Evolutionary conservation across 2,888 invertebrate genomes (phyloP), one percentile per base, ranked within the genome.

Genomic region (Drosophila macrospina): DNA sequence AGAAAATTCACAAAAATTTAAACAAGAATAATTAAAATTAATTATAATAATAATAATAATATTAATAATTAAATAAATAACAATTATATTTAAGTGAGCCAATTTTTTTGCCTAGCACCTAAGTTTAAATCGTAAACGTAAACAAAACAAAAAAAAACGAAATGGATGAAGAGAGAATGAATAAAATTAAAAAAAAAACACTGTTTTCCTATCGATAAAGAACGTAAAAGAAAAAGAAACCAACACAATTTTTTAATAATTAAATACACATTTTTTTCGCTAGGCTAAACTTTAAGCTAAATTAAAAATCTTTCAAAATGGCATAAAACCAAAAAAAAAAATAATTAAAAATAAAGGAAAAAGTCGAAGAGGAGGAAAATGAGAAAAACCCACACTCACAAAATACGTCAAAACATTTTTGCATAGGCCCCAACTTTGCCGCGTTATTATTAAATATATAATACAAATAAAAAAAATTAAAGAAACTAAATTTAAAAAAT

Each of bases 381-480:
- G 26, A 16, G n/a, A 68, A 52, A 69, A 36, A 11, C 16, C 26
- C 48, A 69, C 48, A 57, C 39, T 37, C 34, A 63, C 16, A 55
- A 44, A 52, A 55, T 41, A 69, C 59, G 32, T 55, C 52, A 41
- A 69, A 71, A 71, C 78, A 66, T 70, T 85, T 85, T 71, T 72
- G 80, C 74, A 85, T 76, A 79, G 76, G 82, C 86, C 85, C 81
- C 59, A 85, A 80, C 73, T 84, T 82, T 78, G 82, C 81, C 82
- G 86, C 76, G 75, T 82, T 80, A 79, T 79, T 81, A 79, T 81
- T 81, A 85, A 65, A 77, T 67, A 83, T 69, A 85, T 59, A 52
- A 66, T 60, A 74, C 24, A 47, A 36, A 56, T 42, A 51, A 62
- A 54, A 11, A 41, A 42, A 60, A 16, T 60, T 44, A 37, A 55